Base-by-base conservation (phyloP, 30 jellyfish, hydroid and myxozoan species). In the Catostylus mosaicus region DNA sequence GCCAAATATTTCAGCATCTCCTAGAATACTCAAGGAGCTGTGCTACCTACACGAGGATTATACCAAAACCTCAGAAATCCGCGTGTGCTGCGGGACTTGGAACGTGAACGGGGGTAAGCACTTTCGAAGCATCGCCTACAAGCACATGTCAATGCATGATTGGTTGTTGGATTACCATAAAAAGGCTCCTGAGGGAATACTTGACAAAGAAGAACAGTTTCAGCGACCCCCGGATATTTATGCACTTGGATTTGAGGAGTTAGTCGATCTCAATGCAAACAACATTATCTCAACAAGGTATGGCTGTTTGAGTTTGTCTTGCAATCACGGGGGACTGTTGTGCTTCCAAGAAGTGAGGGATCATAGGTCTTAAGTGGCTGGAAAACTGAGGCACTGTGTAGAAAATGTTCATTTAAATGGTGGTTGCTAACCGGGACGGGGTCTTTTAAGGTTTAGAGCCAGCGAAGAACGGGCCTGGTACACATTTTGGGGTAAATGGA, bases 61-160 rank as follows among this genome's bases (percentile, higher is more conserved):
- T 86, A 85, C 99, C 30, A 73, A 67, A 37, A 73, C 88, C 27
- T 73, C 91, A 48, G 83, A 75, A 51, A 47, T 89, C 54, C 85
- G 97, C 20, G 96, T 95, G 24, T 82, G 95, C 77, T 97, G 95
- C 61, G 98, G 99, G 30, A 89, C 99, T 1, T 95, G 99, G 99
- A 95, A 95, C 75, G 99, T 95, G 72, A 90, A 89, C 68, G 99
- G 99, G 24, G 99, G 99, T 38, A 92, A 92, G 63, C 99, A 94
- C 87, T 94, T 94, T 67, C 96, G 99, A 1, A 94, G 99, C 70
- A 88, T 94, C 72, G 99, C 99, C 8, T 94, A 94, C 95, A 94
- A 94, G 66, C 99, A 94, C 80, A 97, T 88, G 90, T 94, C 99
- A 19, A 88, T 94, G 97, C 99, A 94, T 59, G 99, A 94, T 66